phyloP scores from a whole-genome alignment of 2,113 vertebrate species.

The Elephas maximus region DNA sequence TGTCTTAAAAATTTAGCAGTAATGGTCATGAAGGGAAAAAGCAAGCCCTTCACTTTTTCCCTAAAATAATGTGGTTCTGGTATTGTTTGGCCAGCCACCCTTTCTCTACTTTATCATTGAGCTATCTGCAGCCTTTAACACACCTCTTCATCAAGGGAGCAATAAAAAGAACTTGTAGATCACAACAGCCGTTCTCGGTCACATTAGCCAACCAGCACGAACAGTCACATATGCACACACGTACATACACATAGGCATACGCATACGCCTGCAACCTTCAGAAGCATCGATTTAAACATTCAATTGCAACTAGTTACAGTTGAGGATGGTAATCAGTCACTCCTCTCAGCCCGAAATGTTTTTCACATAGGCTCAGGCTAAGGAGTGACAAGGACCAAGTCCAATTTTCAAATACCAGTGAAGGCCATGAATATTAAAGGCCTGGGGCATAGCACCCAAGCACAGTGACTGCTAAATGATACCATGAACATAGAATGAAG shows the following conservation, averaged over 20 bases:
- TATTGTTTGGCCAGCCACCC: neutral
- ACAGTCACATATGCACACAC: neutral
- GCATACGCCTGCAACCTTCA: neutral
- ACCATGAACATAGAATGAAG: conserved; percentile 25
- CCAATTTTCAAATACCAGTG: conserved; percentile 3
- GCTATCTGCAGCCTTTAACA: conserved; percentile 1
- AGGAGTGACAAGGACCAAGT: neutral
- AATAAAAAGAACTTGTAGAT: conserved; percentile 13
- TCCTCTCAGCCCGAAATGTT: conserved; percentile 7
- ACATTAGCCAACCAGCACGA: neutral
- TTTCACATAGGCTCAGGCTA: conserved; percentile 31
- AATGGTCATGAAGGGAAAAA: neutral
- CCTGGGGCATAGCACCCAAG: neutral
- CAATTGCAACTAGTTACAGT: neutral
- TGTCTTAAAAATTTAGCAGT: neutral
- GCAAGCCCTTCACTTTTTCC: conserved; percentile 37
- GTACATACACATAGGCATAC: neutral
- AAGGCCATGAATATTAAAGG: conserved; percentile 29
- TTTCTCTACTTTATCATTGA: conserved; percentile 46
- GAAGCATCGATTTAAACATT: conserved; percentile 49
- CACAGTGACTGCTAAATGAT: conserved; percentile 21
- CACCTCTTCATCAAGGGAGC: neutral
- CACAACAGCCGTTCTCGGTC: neutral
- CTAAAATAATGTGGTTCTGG: neutral
- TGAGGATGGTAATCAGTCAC: neutral